phyloP scores from a whole-genome alignment of 2,797 vertebrate species.

The Hydrolagus colliei region DNA sequence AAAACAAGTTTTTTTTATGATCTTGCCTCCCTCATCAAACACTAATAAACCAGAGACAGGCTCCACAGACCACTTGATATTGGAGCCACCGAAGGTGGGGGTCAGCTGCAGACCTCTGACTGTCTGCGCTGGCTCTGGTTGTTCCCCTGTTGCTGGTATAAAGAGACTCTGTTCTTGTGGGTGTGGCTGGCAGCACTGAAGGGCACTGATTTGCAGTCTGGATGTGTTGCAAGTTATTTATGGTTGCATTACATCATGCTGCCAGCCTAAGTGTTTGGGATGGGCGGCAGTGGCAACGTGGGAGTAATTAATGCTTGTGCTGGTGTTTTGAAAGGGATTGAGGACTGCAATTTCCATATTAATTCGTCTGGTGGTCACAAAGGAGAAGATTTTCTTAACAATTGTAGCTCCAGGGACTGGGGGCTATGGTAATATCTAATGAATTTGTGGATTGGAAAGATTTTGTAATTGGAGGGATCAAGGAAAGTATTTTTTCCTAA shows the following conservation, averaged over 20 bases:
- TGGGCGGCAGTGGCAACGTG: not conserved
- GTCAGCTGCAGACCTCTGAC: too few relatives aligned
- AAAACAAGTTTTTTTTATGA: too few relatives aligned
- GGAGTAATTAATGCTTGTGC: not conserved
- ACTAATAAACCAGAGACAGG: too few relatives aligned
- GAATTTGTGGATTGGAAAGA: not conserved
- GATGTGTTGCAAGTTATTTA: not conserved
- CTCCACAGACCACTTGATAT: too few relatives aligned
- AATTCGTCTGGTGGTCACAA: not conserved
- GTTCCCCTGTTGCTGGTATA: too few relatives aligned
- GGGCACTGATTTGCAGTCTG: too few relatives aligned
- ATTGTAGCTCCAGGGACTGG: not conserved
- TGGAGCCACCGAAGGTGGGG: too few relatives aligned
- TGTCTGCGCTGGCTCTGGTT: too few relatives aligned
- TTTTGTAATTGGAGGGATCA: not conserved
- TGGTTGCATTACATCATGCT: not conserved
- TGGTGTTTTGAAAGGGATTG: slow-evolving; percentile 18
- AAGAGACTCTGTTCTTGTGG: too few relatives aligned
- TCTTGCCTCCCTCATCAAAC: too few relatives aligned
- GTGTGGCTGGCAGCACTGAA: too few relatives aligned
- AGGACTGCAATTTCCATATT: not conserved
- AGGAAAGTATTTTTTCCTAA: not conserved
- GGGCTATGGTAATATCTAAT: not conserved
- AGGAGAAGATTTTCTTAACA: not conserved
- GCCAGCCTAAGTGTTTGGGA: not conserved